Conservation (phyloP, 2,113 vertebrate species). For the Phrynocephalus versicolor region DNA sequence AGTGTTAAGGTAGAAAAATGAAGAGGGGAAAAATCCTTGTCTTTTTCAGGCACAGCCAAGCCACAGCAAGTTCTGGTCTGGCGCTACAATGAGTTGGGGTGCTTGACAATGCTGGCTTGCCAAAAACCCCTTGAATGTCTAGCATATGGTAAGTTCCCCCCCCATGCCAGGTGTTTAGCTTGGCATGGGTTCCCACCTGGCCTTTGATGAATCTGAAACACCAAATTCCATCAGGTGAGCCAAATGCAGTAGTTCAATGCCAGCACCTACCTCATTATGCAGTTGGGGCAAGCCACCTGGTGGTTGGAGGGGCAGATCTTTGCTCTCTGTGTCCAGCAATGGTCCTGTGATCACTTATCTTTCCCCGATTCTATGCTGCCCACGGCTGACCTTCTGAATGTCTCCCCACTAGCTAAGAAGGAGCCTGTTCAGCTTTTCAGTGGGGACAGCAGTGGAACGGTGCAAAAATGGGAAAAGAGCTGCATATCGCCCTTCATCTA, state of each 20-base stretch:
- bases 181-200: neutral
- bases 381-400: constrained; percentile 5
- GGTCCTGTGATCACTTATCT: neutral
- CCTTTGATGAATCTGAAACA: neutral
- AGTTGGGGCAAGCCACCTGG: neutral
- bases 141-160: constrained; percentile 48
- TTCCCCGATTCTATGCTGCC: neutral
- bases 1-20: neutral
- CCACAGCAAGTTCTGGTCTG: constrained; percentile 42
- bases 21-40: neutral
- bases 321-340: neutral
- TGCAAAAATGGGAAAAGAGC: constrained; percentile 59
- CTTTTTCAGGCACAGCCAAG: constrained; percentile 38
- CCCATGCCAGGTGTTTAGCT: too few species aligned
- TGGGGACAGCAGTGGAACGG: constrained; percentile 47
- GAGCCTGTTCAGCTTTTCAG: constrained; percentile 51
- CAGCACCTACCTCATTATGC: neutral
- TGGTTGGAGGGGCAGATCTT: neutral
- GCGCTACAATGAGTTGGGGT: constrained; percentile 51
- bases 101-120: constrained; percentile 35
- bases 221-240: neutral
- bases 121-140: constrained; percentile 48
- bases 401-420: constrained; percentile 47
- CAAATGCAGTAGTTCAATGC: neutral
- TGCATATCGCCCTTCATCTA: constrained; percentile 55